Base-by-base conservation (phyloP, 2,113 vertebrate species). In the Probosciger aterrimus region DNA sequence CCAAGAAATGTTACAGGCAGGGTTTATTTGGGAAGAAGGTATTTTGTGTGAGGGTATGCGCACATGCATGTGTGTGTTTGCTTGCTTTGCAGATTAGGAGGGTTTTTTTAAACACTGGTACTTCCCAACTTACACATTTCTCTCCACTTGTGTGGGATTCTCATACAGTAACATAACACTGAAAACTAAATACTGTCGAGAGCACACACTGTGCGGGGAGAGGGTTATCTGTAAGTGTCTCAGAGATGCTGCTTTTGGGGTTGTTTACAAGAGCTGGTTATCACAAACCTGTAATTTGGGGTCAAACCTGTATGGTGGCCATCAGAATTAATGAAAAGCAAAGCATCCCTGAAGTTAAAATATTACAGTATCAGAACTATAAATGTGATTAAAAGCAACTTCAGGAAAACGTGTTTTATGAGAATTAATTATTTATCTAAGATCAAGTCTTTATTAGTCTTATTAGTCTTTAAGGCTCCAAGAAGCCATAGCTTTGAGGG, bases 21-120 rank as follows among this genome's bases (percentile, higher is more conserved):
- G 16, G 31, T 33, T 60, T 50, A 8, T 46, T 69, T 86, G 25
- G 6, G 20, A 70, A 80, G 55, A 62, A 18, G 17, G 4, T 49
- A 24, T 68, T 78, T 37, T 53, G 19, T 5, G 24, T 4, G 17
- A 63, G 14, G 16, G 37, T 47, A 49, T 7, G 31, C 30, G 4
- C 2, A 1, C 3, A 12, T 2, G 1, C 11, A 11, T 5, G 6
- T 10, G 13, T 16, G 30, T 65, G 37, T 43, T 64, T 71, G 53
- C 60, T 53, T 60, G 27, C 37, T 79, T 20, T 47, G 43, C 49
- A 49, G 39, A 65, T 10, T 28, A 30, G 11, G n/a, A 57, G 18
- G 11, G 0, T 24, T 77, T 49, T 77, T 73, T 73, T 5, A 33
- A 69, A 39, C 4, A 22, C 14, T 52, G 8, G 52, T 73, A 33